A percentile compares a stretch with the other conserved stretches of the same genome.
Conservation (phyloP, 1,140 invertebrate species). For the Pseudomyrmex dendroicus region DNA sequence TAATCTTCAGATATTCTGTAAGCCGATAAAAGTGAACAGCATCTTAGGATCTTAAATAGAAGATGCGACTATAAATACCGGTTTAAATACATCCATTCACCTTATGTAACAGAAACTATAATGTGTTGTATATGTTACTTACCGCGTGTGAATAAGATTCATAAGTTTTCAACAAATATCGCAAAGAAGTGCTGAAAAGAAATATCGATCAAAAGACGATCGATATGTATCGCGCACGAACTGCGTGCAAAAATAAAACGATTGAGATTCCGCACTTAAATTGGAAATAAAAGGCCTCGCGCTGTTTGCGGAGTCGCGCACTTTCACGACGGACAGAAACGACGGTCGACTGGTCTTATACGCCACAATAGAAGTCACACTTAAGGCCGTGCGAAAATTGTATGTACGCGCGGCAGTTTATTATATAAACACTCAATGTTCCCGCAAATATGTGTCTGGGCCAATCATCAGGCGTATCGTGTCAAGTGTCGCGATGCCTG, state of each 20-base stretch:
- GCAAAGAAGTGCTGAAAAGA: background rate
- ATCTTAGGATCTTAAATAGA: too few species aligned
- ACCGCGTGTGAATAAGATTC: background rate
- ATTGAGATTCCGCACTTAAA: background rate
- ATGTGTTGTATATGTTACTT: too few species aligned
- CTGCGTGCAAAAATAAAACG: background rate
- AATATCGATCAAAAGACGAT: background rate
- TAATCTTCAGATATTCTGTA: too few species aligned
- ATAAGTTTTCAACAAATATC: background rate
- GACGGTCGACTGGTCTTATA: background rate
- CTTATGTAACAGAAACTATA: too few species aligned
- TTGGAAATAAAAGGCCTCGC: background rate
- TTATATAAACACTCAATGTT: conserved; percentile 22
- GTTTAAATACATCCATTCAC: too few species aligned
- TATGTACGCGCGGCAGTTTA: conserved; percentile 14
- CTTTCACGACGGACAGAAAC: background rate
- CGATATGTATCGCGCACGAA: too few species aligned
- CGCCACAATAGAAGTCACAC: background rate
- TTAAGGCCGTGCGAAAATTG: conserved; percentile 21
- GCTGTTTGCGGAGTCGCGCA: too few species aligned
- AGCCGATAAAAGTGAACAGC: too few species aligned
- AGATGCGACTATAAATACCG: too few species aligned
- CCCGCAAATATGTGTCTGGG: background rate
- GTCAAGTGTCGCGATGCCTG: too few species aligned
- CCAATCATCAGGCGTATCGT: background rate